A percentile compares a stretch with the other conserved stretches of the same genome.
These are phyloP conservation scores for Amniataba percoides DNA, from an alignment of 2,797 vertebrate species.

Conservation along the genomic window DNA sequence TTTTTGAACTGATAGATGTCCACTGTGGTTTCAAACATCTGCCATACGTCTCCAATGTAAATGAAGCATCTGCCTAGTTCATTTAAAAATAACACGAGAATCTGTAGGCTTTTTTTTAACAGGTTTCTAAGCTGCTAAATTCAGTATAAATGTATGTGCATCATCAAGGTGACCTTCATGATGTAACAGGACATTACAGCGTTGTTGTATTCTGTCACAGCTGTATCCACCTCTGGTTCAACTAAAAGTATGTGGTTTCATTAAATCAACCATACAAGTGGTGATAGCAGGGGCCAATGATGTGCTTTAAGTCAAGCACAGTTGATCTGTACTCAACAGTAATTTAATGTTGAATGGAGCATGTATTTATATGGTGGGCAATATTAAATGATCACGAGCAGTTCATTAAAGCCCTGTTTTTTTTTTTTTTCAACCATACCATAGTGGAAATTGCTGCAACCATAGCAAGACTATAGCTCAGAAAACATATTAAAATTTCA, in stretches of 20 bases:
- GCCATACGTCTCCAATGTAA: conserved; percentile 24
- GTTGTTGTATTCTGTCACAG: not conserved
- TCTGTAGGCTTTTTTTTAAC: too few species aligned
- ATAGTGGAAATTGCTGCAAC: conserved; percentile 3
- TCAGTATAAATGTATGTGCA: not conserved
- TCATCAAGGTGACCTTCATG: conserved; percentile 36
- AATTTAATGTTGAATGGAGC: conserved; percentile 53
- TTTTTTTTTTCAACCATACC: not conserved
- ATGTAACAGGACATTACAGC: not conserved
- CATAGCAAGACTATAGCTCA: conserved; percentile 7
- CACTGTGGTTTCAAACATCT: conserved; percentile 30
- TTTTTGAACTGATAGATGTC: conserved; percentile 20
- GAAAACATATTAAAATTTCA: conserved; percentile 15
- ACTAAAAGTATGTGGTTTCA: not conserved
- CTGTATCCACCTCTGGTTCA: not conserved
- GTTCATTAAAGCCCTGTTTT: conserved; percentile 34
- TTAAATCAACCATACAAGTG: conserved; percentile 11
- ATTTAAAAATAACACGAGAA: not conserved
- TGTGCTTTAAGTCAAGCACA: conserved; percentile 47
- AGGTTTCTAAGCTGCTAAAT: not conserved
- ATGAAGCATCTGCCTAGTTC: conserved; percentile 26
- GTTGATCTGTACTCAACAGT: conserved; percentile 29
- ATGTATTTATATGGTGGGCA: conserved; percentile 57
- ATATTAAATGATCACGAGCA: conserved; percentile 64
- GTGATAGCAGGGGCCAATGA: conserved; percentile 24